Evolutionary conservation across 2,113 vertebrate genomes (phyloP), one percentile per base, ranked within the genome.

Genomic region (Heptranchias perlo): DNA sequence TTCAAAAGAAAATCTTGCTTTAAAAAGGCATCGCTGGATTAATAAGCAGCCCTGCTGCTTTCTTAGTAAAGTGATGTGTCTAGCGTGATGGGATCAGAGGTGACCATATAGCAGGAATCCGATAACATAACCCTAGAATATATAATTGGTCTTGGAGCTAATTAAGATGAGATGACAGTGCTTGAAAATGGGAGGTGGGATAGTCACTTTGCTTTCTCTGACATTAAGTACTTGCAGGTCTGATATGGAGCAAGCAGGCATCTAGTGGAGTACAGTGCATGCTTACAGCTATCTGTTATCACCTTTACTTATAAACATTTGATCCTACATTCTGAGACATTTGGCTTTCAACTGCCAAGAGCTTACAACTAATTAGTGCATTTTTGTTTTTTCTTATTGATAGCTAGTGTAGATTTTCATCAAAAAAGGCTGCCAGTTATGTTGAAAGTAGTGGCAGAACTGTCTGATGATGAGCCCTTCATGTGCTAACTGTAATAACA

Each of bases 101-200:
- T 82, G 78, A 6, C 87, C 31, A 58, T 52, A 58, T 2, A 91
- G 28, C 87, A 58, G 52, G 49, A 91, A 28, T 91, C 87, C 0
- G 52, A 58, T 3, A 28, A 58, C 31, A 91, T 58, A 58, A 91
- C 87, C 87, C 52, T 10, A 91, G 87, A 91, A 58, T 91, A 91
- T 91, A 91, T 58, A 58, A 91, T 94, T 94, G 91, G 18, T 94
- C n/a, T 62, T 23, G 0, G 35, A 93, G 31, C n/a, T 94, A 61
- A 94, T 94, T 93, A 64, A 62, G n/a, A 39, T 94, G 91, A 94
- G 91, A 31, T 35, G 87, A 35, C 25, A n/a, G 61, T 64, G 61
- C n/a, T 93, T 64, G 35, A 62, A 93, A 93, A 93, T 93, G 21
- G 39, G 10, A 21, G 5, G 4, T 62, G 61, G 35, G 58, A n/a